phyloP scores from a whole-genome alignment of 2,113 vertebrate genomes.

The Donacobius atricapilla region DNA sequence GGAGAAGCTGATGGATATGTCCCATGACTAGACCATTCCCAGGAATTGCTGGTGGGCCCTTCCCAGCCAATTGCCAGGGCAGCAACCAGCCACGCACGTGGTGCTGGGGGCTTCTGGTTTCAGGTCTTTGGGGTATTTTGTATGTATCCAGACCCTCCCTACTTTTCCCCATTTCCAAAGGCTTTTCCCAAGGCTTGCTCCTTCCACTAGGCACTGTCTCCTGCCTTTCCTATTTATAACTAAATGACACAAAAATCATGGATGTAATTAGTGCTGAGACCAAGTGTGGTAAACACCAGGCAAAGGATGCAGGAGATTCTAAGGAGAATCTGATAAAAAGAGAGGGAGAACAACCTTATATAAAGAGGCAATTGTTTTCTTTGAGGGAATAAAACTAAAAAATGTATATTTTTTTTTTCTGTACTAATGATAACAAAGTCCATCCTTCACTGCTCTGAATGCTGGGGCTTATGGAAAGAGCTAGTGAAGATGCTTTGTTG shows the following conservation, averaged over 20 bases:
- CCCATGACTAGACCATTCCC: background rate
- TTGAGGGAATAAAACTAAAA: background rate
- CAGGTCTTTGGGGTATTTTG: fast-evolving
- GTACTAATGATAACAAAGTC: background rate
- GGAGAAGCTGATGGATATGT: background rate
- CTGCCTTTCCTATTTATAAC: background rate
- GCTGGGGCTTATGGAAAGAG: background rate
- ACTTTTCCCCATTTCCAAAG: background rate
- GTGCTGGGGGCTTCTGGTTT: background rate
- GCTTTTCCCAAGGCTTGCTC: background rate
- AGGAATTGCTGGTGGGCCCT: background rate
- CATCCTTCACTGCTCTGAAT: background rate
- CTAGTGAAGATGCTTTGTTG: background rate
- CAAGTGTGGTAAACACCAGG: fast-evolving
- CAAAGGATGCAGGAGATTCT: background rate
- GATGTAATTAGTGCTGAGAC: background rate
- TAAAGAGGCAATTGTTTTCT: background rate
- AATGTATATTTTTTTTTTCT: background rate
- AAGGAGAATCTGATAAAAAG: background rate
- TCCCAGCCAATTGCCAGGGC: background rate
- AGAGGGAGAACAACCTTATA: background rate
- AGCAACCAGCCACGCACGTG: background rate
- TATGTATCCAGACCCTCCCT: background rate
- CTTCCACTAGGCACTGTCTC: background rate
- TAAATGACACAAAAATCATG: background rate